Base-by-base conservation (phyloP, 1,140 invertebrate species). In the Trichonephila inaurata region DNA sequence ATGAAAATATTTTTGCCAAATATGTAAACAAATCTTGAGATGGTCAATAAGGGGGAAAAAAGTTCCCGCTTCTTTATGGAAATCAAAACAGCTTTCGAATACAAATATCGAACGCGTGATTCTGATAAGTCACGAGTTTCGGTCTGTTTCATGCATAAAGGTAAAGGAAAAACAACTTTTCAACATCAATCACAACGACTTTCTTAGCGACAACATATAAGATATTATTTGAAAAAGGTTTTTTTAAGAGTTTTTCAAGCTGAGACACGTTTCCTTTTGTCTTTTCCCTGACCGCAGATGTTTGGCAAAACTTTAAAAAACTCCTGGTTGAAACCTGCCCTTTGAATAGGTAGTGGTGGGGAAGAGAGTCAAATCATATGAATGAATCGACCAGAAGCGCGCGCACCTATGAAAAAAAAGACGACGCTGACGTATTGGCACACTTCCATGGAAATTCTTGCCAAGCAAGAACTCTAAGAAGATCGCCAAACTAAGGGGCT, bases 311-410 rank as follows among this genome's bases (percentile, higher is more conserved):
- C 62, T 64, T 64, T 21, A 77, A 77, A 77, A 77, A 77, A 77
- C 18, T 77, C 10, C 16, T 33, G 28, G 28, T 28, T 33, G 24
- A 77, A 77, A 77, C 72, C 72, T 77, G 28, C 72, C 72, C 72
- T 77, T 77, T 77, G 24, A 77, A 18, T 40, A 40, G 72, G 72
- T 77, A 40, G 72, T 33, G 28, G 72, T 16, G 69, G 72, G 72
- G 24, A 77, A 18, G 28, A n/a, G 64, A 14, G 33, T 33, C 72
- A 77, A 77, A 77, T 77, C 72, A 77, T 77, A 77, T 77, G 72
- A 77, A 77, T 77, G 72, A 28, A 77, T 77, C 72, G 72, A 77
- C 72, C 72, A 77, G 72, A 77, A 40, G 28, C 24, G 72, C 72
- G 72, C 72, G 72, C 28, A 77, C 72, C 33, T 72, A 18, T 33